phyloP scores from a whole-genome alignment of 2,888 invertebrate species.

The Archips crataeganus region DNA sequence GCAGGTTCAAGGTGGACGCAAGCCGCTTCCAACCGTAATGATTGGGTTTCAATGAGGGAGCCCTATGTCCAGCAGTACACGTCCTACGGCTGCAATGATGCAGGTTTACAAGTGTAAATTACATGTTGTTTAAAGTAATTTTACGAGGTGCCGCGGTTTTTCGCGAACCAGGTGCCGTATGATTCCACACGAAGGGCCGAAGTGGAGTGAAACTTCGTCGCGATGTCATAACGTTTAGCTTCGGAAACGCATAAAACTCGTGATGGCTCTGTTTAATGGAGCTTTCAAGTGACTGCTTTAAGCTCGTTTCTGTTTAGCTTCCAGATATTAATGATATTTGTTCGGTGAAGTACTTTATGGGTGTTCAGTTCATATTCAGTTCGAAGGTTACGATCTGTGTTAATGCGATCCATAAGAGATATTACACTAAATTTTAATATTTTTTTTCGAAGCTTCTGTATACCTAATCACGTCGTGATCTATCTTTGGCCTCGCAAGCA shows the following conservation, averaged over 20 bases:
- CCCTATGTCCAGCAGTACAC: no score
- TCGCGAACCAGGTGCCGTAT: slow-evolving; percentile 1
- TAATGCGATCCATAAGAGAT: neutral
- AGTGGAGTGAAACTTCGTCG: slow-evolving; percentile 47
- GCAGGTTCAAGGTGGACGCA: no score
- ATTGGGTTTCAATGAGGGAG: no score
- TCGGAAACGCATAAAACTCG: slow-evolving; percentile 47
- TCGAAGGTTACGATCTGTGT: neutral
- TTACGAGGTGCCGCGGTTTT: neutral
- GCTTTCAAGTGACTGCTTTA: slow-evolving; percentile 43
- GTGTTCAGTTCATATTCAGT: slow-evolving; percentile 20
- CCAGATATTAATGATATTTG: slow-evolving; percentile 38
- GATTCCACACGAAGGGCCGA: slow-evolving; percentile 31
- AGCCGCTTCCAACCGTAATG: no score
- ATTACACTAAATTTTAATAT: no score
- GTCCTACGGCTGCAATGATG: no score
- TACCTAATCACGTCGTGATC: no score
- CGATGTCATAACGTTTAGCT: slow-evolving; percentile 56
- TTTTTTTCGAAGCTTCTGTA: no score
- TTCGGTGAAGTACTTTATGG: slow-evolving; percentile 22
- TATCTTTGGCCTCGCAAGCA: no score
- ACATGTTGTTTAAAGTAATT: neutral
- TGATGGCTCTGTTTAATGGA: slow-evolving; percentile 45
- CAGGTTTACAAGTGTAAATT: no score
- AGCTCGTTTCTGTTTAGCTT: slow-evolving; percentile 36